phyloP scores from a whole-genome alignment of 92 coral and sea anemone genomes.

The Paramuricea clavata region DNA sequence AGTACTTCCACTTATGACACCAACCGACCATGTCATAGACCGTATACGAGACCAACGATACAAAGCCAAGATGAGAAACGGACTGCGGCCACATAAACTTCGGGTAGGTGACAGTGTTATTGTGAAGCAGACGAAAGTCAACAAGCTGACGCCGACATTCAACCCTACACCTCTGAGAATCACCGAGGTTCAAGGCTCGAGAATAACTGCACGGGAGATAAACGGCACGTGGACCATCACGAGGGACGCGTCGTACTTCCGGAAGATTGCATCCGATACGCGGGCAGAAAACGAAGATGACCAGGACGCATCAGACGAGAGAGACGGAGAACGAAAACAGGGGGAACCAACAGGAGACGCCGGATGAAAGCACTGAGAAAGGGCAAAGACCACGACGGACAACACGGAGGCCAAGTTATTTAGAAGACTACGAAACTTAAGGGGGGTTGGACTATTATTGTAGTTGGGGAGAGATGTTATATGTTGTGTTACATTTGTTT shows the following conservation, averaged over 20 bases:
- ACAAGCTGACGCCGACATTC: conserved; percentile 7
- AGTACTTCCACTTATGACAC: conserved; percentile 17
- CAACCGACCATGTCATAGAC: conserved; percentile 8
- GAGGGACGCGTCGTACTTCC: conserved; percentile 3
- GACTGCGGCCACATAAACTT: neutral
- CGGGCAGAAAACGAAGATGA: neutral
- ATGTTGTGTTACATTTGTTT: neutral
- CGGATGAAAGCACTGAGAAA: neutral
- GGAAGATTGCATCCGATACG: neutral
- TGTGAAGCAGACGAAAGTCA: conserved; percentile 21
- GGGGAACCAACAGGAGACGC: neutral
- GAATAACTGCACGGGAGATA: neutral
- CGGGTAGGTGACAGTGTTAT: neutral
- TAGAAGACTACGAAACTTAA: neutral
- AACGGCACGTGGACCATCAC: neutral
- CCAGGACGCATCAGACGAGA: neutral
- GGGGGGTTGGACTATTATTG: neutral
- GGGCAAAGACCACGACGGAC: neutral
- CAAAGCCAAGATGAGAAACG: conserved; percentile 21
- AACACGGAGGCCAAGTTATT: neutral
- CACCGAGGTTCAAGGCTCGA: conserved; percentile 9
- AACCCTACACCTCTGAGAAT: conserved; percentile 19
- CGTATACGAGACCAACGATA: conserved; percentile 5
- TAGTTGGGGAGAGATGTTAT: conserved; percentile 9
- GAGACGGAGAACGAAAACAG: neutral